Base-by-base conservation (phyloP, 2,888 invertebrate genomes). In the Archips xylosteana region DNA sequence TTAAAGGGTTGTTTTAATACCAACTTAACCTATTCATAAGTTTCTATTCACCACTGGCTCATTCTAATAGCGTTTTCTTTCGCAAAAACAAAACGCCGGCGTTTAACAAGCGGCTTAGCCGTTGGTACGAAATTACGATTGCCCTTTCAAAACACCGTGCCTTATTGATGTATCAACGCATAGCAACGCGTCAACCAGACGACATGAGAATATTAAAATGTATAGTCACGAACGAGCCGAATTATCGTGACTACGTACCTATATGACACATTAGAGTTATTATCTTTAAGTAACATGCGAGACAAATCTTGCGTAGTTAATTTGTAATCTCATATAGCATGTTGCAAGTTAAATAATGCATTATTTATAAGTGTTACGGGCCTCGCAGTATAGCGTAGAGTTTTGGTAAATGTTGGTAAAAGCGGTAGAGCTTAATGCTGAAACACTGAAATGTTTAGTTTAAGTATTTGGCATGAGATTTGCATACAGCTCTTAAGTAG, bases 131-230 rank as follows among this genome's bases (percentile, higher is more conserved):
- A 57, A 32, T 57, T 71, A 34, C 61, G 45, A 63, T 59, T 63
- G 59, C 65, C 64, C 59, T 72, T 72, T 69, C 63, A 63, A 34
- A 59, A 59, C 34, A 42, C 34, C 39, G 49, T 23, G 45, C 57
- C 68, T 76, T 90, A 92, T 92, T 83, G 92, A 92, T 89, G 85
- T 92, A 91, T 89, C 91, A 88, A 84, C 78, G 82, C 89, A 87
- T 91, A 87, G 89, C 91, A 87, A 91, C 90, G 86, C 81, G 84
- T 83, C 81, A 78, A 59, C 23, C 51, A 75, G 77, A 83, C 84
- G 81, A 78, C 77, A 75, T 75, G 76, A 77, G 89, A 88, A 91
- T 92, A 91, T 89, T 89, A 91, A 92, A 87, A 89, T 87, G 89
- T 85, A 81, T 78, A 88, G 92, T 91, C 92, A 92, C 92, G 92